A percentile compares a stretch with the other conserved stretches of the same genome.
Conservation (phyloP, 2,797 vertebrate genomes). For the Gallinago solitaria region DNA sequence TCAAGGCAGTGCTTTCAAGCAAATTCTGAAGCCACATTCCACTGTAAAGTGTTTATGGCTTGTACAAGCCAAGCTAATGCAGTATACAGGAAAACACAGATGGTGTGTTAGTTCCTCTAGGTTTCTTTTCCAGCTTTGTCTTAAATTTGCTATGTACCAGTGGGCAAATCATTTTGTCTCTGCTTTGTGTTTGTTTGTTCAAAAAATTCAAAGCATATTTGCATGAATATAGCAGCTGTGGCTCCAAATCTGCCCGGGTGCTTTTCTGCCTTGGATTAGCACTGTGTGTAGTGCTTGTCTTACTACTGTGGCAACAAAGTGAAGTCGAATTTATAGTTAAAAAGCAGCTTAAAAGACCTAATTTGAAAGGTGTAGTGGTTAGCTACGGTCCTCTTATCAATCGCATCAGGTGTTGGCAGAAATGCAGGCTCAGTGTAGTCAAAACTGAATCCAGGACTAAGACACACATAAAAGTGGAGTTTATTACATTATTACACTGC, state of each 20-base stretch:
- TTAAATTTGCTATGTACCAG: neutral
- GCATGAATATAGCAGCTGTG: neutral
- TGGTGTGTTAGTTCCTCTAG: neutral
- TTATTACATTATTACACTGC: neutral
- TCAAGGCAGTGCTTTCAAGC: neutral
- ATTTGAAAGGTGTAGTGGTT: neutral
- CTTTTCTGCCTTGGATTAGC: neutral
- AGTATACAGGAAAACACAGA: neutral
- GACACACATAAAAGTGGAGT: neutral
- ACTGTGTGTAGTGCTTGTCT: neutral
- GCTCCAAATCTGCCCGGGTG: neutral
- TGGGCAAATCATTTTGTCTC: neutral
- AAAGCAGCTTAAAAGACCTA: neutral
- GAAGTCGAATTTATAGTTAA: neutral
- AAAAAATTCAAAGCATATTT: neutral
- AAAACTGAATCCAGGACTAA: neutral
- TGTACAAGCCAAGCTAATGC: neutral
- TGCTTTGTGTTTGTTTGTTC: neutral
- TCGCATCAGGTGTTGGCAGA: accelerated
- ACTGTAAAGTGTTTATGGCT: neutral
- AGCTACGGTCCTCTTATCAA: neutral
- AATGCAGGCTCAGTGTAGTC: neutral
- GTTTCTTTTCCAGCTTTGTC: neutral
- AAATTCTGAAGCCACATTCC: neutral
- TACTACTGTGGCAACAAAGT: neutral